Evolutionary conservation across 2,797 vertebrate species (phyloP), one percentile per base, ranked within the genome.

Genomic region (Notolepis coatsorum): DNA sequence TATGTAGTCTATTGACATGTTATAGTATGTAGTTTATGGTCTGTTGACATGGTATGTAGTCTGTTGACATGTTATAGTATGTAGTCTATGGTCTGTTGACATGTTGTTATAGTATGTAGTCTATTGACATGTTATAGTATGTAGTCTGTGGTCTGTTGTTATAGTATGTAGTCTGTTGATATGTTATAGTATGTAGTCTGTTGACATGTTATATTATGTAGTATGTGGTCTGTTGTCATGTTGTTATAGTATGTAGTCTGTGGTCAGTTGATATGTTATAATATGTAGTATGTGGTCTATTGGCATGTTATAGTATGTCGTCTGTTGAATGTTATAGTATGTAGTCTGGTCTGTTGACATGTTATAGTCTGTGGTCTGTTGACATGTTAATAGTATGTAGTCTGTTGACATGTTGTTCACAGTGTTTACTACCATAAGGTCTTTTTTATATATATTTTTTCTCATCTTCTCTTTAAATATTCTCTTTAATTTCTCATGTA

Each of bases 391-490:
- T 12, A 35, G 7, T 35, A 8, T 12, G 13, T 35, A 6, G 31
- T 35, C 13, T 2, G 7, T 7, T 2, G 65, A 77, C 78, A 81
- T 45, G 73, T 81, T 85, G 73, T 86, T 92, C 89, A 92, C 90
- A 90, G 86, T 92, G 87, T 88, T 92, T 67, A 77, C 85, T 85
- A 89, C 82, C 79, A 84, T 85, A 66, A 81, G 82, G 88, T 92
- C 89, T 75, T 71, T 61, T 71, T 76, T 71, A 82, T 70, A 55
- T 62, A 73, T 68, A 71, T 68, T 18, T 46, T 35, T 20, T 51
- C 10, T 8, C 20, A 13, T 61, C 33, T 58, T 72, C 33, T 68
- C 56, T 75, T 81, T 63, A 68, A 65, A 83, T 85, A 77, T 76
- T 81, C 28, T 61, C 56, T 84, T 58, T 65, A 47, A 48, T 71